These are phyloP conservation scores for Anabacerthia variegaticeps DNA, from an alignment of 2,797 vertebrate genomes.

Conservation along the genomic window DNA sequence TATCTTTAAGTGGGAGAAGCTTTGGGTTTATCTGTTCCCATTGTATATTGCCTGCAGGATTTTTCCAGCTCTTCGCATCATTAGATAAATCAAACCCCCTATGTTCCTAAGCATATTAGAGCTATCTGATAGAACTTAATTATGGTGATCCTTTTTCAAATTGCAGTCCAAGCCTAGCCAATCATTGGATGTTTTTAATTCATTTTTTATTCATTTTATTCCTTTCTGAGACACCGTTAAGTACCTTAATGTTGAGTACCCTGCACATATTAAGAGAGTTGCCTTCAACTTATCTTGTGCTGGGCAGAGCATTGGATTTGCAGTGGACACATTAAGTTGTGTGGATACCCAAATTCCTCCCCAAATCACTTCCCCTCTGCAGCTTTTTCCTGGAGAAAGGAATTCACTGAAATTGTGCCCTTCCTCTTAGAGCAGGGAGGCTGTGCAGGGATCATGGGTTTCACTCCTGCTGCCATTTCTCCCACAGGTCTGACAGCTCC, in stretches of 20 bases:
- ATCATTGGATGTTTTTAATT: not conserved
- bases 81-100: not conserved
- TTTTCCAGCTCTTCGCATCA: not conserved
- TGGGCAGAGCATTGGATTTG: not conserved
- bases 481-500: slow-evolving; percentile 91
- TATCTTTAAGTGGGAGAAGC: not conserved
- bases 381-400: not conserved
- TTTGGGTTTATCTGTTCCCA: not conserved
- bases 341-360: not conserved
- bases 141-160: not conserved
- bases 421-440: not conserved
- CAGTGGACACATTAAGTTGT: not conserved
- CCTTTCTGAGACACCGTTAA: not conserved
- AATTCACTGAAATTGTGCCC: not conserved
- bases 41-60: not conserved
- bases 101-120: not conserved
- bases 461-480: slow-evolving; percentile 14
- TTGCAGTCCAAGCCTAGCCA: not conserved
- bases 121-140: not conserved
- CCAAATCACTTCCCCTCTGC: not conserved
- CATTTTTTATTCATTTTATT: not conserved
- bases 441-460: not conserved
- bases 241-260: fast-evolving
- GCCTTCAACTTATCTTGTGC: not conserved
- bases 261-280: fast-evolving